phyloP scores from a whole-genome alignment of 2,797 vertebrate genomes.

The Siniperca obscura region DNA sequence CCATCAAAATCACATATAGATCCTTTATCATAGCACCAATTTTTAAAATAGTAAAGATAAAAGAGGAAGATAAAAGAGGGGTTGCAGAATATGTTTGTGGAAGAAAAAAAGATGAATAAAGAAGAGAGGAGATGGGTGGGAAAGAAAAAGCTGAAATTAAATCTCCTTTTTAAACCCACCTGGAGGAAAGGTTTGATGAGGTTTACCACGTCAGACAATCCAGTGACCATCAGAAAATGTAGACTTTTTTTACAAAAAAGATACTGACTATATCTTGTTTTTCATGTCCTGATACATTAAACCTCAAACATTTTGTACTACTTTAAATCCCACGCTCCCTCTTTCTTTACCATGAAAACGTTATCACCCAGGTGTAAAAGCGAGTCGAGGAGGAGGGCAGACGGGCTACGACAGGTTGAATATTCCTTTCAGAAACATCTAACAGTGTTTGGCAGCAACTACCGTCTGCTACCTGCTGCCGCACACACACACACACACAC shows the following conservation, averaged over 20 bases:
- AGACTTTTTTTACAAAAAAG: background rate
- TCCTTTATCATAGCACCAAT: background rate
- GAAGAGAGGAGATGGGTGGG: background rate
- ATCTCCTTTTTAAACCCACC: background rate
- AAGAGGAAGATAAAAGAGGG: background rate
- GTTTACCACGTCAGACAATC: background rate
- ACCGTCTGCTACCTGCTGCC: slow-evolving; percentile 34
- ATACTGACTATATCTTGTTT: background rate
- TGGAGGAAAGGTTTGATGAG: background rate
- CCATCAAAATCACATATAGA: background rate
- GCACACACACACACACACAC: slow-evolving; percentile 10
- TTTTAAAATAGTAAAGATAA: too few species aligned
- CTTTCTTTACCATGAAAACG: background rate
- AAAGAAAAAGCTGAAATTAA: background rate
- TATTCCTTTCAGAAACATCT: slow-evolving; percentile 41
- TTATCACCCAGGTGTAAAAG: slow-evolving; percentile 4
- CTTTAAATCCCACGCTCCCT: background rate
- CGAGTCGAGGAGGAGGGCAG: slow-evolving; percentile 1
- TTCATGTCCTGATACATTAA: background rate
- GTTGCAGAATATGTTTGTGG: background rate
- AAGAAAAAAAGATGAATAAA: background rate
- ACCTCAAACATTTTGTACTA: background rate
- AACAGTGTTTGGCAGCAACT: slow-evolving; percentile 30
- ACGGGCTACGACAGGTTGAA: slow-evolving; percentile 16
- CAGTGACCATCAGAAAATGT: background rate